phyloP scores from a whole-genome alignment of 2,113 vertebrate species.

The Tachysurus fulvidraco region DNA sequence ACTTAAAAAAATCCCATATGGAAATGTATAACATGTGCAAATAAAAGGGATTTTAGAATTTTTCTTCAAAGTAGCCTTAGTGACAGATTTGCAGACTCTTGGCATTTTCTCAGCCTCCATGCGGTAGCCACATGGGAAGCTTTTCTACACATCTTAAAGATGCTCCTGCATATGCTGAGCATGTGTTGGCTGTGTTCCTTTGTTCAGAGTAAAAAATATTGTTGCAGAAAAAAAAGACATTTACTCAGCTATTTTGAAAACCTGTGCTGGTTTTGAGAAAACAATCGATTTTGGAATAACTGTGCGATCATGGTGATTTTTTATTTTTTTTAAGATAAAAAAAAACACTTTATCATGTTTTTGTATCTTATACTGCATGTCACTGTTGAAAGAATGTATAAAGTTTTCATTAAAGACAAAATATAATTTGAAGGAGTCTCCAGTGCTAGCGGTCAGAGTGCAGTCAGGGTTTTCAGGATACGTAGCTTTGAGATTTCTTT shows the following conservation, averaged over 20 bases:
- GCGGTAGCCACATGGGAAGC: conserved; percentile 18
- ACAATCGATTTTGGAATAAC: neutral
- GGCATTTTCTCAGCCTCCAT: conserved; percentile 5
- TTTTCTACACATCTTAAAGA: conserved; percentile 12
- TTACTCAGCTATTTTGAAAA: too few species aligned
- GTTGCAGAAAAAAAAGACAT: neutral
- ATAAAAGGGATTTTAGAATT: neutral
- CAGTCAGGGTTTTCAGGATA: too few species aligned
- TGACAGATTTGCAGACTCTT: conserved; percentile 16
- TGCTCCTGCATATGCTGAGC: neutral
- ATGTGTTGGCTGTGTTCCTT: neutral
- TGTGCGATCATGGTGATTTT: neutral
- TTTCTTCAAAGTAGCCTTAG: conserved; percentile 4
- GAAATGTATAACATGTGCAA: neutral
- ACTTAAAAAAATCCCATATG: neutral
- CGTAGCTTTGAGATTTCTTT: too few species aligned
- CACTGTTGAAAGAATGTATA: neutral
- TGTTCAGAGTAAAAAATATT: neutral
- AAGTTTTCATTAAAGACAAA: neutral
- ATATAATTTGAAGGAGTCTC: neutral
- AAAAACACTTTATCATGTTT: neutral
- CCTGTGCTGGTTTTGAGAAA: neutral
- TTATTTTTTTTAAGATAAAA: neutral
- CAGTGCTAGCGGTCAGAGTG: neutral
- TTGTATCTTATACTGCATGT: neutral